phyloP scores from a whole-genome alignment of 2,113 vertebrate genomes.

The Phaetusa simplex region DNA sequence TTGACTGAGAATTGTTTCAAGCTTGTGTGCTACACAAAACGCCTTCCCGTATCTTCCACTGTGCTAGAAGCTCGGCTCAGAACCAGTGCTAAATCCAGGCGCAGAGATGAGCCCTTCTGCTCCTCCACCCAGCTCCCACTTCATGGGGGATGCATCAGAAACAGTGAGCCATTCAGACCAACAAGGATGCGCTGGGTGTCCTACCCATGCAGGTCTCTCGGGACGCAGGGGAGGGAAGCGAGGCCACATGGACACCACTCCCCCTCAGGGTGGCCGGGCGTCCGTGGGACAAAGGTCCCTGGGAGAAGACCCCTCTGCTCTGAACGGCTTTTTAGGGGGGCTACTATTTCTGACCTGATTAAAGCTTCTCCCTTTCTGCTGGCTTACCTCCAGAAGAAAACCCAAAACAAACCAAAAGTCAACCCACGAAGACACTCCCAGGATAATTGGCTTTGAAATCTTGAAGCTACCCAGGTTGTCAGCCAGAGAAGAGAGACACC shows the following conservation, averaged over 20 bases:
- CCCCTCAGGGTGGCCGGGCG: fast-evolving
- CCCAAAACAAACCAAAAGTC: neutral
- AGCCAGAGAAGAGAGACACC: neutral
- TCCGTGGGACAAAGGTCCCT: neutral
- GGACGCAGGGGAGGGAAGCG: fast-evolving
- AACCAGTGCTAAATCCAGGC: neutral
- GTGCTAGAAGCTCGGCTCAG: fast-evolving
- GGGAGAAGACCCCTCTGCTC: neutral
- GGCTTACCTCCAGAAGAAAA: neutral
- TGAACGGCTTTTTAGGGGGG: fast-evolving
- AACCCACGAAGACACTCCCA: neutral
- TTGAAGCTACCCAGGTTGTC: neutral
- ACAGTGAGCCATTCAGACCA: neutral
- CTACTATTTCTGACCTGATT: neutral
- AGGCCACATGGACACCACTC: fast-evolving
- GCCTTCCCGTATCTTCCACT: fast-evolving
- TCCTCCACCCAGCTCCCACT: neutral
- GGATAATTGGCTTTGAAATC: neutral
- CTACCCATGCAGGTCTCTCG: fast-evolving
- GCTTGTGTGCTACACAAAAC: neutral
- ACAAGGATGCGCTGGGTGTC: fast-evolving
- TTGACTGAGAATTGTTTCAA: neutral
- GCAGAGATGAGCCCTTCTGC: neutral
- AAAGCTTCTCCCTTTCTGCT: neutral
- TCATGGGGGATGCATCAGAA: fast-evolving